phyloP scores from a whole-genome alignment of 1,140 invertebrate species.

The Drosophila mayri region DNA sequence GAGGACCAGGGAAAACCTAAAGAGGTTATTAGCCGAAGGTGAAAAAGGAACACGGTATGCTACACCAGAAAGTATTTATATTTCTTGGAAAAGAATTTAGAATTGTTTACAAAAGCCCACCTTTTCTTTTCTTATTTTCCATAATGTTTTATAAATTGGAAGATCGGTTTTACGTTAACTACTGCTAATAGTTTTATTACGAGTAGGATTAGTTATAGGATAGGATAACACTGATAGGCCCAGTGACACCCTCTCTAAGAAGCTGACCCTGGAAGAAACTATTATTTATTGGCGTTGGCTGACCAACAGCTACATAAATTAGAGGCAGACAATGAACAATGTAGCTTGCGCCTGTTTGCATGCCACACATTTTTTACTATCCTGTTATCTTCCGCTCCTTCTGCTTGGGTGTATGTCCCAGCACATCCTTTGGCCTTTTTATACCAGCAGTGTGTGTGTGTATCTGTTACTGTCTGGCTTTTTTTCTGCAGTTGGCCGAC shows the following conservation, averaged over 20 bases:
- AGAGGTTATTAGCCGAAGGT: no score
- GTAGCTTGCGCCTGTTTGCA: slow-evolving; percentile 56
- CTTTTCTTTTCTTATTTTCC: background rate
- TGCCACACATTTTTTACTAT: slow-evolving; percentile 62
- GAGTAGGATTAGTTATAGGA: background rate
- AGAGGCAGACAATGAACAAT: slow-evolving; percentile 74
- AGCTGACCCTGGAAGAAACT: slow-evolving; percentile 24
- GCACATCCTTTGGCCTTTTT: slow-evolving; percentile 22
- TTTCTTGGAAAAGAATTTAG: background rate
- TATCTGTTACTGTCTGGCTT: slow-evolving; percentile 20
- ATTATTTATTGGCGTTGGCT: slow-evolving; percentile 60
- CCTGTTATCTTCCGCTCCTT: slow-evolving; percentile 5
- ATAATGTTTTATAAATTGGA: background rate
- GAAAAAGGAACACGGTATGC: background rate
- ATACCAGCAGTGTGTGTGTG: slow-evolving; percentile 10
- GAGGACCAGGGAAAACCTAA: no score
- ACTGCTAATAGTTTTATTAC: background rate
- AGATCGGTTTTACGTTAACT: background rate
- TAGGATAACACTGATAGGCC: background rate
- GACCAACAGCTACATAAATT: slow-evolving; percentile 72
- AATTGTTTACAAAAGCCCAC: background rate
- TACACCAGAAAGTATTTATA: no score
- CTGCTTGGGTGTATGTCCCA: slow-evolving; percentile 3
- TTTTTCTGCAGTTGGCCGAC: slow-evolving; percentile 59
- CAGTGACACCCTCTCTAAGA: slow-evolving; percentile 15